Percentiles rank a stretch among this genome's conserved stretches.
phyloP scores from a whole-genome alignment of 1,140 invertebrate genomes.

The Drosophila equinoxialis region DNA sequence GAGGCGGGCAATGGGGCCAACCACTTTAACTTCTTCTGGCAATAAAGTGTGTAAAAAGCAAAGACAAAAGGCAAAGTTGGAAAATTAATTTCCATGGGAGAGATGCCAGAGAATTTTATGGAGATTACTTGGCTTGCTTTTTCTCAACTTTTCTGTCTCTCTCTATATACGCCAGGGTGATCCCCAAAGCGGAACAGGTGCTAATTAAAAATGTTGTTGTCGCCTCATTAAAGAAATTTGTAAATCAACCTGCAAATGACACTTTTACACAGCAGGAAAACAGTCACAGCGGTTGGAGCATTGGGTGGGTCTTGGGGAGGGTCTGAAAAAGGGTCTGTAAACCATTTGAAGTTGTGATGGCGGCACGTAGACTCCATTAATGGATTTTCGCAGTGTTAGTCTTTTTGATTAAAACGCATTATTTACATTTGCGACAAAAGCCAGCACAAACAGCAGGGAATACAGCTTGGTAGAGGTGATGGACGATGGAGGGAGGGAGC shows the following conservation, averaged over 20 bases:
- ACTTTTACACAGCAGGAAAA: conserved; percentile 33
- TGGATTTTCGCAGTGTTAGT: conserved; percentile 67
- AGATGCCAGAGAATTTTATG: conserved; percentile 57
- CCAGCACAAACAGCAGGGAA: background rate
- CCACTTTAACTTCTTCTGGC: conserved; percentile 16
- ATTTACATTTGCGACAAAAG: conserved; percentile 70
- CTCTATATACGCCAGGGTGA: background rate
- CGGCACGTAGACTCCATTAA: conserved; percentile 65
- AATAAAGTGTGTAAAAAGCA: conserved; percentile 10
- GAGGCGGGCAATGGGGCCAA: background rate
- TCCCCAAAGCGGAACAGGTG: conserved; percentile 55
- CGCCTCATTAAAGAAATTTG: conserved; percentile 78
- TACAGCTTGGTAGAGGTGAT: background rate
- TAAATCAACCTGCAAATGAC: conserved; percentile 70
- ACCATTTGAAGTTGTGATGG: conserved; percentile 33
- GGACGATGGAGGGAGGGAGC: background rate
- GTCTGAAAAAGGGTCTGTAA: background rate
- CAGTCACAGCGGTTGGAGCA: background rate
- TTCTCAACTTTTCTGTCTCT: background rate
- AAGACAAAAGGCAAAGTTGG: conserved; percentile 24
- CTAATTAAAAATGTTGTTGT: conserved; percentile 80
- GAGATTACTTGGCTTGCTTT: conserved; percentile 51
- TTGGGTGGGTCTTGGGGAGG: background rate
- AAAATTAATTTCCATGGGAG: conserved; percentile 65
- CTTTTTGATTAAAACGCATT: conserved; percentile 76